Evolutionary conservation across 2,113 vertebrate species (phyloP), one percentile per base, ranked within the genome.

Genomic region (Lipophrys pholis): DNA sequence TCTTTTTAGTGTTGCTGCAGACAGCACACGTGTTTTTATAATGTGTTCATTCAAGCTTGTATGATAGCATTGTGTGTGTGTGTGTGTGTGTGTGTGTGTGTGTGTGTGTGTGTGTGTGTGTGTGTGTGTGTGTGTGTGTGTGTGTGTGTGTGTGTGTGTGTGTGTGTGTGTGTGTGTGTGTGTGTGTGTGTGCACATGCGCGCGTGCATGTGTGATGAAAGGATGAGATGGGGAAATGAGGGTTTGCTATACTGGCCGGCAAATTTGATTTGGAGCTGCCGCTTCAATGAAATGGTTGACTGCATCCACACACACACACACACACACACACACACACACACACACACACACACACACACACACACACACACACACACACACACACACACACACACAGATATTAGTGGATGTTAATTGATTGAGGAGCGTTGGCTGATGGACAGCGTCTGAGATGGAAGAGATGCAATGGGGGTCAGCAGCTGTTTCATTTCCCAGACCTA

Each of bases 371-470:
- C 50, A 52, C 43, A 53, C 55, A 54, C 36, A 53, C 15, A 8
- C 10, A 42, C 8, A 58, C 54, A 54, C 16, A 38, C 17, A 41
- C 36, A 40, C 38, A 21, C n/a, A 58, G 30, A 51, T n/a, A 15
- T 90, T 88, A 92, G 84, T 81, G 66, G 78, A 74, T 50, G 38
- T 77, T 93, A 93, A 94, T 93, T 92, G 93, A 93, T 93, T 93
- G 92, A 93, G 84, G 82, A 89, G 85, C 72, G 12, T 73, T 76
- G 82, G 62, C 40, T 88, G 89, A 91, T 85, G 68, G 90, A 86
- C 86, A 77, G 81, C 59, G 16, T 86, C 82, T 90, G 84, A 84
- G 68, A 71, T 69, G 53, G 62, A 48, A 64, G 74, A 12, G 70
- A 14, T 3, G 48, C 62, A 14, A 6, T 6, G 53, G 54, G 51